Percentiles rank a stretch among this genome's conserved stretches.
Conservation (phyloP, 2,797 vertebrate species). For the Graptemys geographica region DNA sequence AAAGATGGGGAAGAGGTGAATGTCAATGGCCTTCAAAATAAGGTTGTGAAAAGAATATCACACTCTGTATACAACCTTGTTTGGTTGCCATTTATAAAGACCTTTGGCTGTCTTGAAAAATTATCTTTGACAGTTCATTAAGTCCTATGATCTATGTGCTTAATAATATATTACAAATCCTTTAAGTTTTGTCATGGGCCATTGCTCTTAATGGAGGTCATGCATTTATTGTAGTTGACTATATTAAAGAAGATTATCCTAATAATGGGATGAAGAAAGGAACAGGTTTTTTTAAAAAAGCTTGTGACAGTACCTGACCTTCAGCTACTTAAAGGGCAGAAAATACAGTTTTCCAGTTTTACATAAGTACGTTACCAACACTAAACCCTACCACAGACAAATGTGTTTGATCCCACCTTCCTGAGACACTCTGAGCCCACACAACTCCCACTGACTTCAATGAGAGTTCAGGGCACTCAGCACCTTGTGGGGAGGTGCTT, state of each 20-base stretch:
- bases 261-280: neutral
- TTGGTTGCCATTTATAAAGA: conserved; percentile 53
- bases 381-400: neutral
- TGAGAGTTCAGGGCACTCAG: neutral
- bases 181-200: conserved; percentile 51
- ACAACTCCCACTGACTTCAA: neutral
- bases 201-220: conserved; percentile 56
- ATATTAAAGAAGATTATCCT: conserved; percentile 47
- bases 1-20: conserved; percentile 3
- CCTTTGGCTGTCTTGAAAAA: conserved; percentile 64
- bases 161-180: conserved; percentile 52
- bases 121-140: conserved; percentile 54
- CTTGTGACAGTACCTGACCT: neutral
- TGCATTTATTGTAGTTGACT: neutral
- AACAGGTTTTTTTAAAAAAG: neutral
- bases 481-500: neutral
- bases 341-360: neutral
- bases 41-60: conserved; percentile 34
- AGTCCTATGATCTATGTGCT: conserved; percentile 58
- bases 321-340: neutral
- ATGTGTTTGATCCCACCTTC: neutral
- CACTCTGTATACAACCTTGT: neutral
- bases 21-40: neutral
- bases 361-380: neutral
- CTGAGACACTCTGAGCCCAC: neutral